These are phyloP conservation scores for Bubo bubo DNA, from an alignment of 2,113 vertebrate species.

Conservation along the genomic window DNA sequence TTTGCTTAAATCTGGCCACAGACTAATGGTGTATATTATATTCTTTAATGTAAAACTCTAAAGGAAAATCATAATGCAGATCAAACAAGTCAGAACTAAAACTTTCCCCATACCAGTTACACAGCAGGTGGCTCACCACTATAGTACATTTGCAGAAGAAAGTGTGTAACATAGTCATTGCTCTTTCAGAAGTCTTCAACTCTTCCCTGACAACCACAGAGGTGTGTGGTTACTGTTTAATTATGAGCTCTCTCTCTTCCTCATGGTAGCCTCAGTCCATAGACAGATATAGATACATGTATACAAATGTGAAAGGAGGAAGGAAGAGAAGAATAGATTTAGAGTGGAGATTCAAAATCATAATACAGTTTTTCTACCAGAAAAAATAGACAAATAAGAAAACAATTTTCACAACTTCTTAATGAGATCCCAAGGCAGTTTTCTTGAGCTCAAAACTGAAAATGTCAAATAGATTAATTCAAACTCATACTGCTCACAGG, in stretches of 20 bases:
- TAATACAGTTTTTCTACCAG: slow-evolving; percentile 47
- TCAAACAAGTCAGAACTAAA: not conserved
- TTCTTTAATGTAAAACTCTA: not conserved
- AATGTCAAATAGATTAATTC: slow-evolving; percentile 55
- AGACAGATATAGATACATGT: not conserved
- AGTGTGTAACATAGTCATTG: not conserved
- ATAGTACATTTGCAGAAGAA: not conserved
- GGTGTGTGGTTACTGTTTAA: not conserved
- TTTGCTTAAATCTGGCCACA: not conserved
- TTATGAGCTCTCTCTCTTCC: not conserved
- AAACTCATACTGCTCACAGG: slow-evolving; percentile 17
- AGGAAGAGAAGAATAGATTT: not conserved
- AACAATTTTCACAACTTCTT: slow-evolving; percentile 63
- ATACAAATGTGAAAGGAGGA: not conserved
- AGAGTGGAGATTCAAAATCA: slow-evolving; percentile 35
- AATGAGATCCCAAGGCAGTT: slow-evolving; percentile 70
- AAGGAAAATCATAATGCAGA: not conserved
- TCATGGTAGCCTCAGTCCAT: not conserved
- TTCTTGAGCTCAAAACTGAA: slow-evolving; percentile 47
- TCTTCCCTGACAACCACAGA: not conserved
- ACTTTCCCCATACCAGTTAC: not conserved
- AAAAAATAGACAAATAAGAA: slow-evolving; percentile 60
- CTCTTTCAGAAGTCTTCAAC: not conserved
- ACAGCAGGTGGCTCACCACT: not conserved
- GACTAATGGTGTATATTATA: not conserved